Evolutionary conservation across 2,797 vertebrate genomes (phyloP).

Genomic region (Masticophis lateralis): DNA sequence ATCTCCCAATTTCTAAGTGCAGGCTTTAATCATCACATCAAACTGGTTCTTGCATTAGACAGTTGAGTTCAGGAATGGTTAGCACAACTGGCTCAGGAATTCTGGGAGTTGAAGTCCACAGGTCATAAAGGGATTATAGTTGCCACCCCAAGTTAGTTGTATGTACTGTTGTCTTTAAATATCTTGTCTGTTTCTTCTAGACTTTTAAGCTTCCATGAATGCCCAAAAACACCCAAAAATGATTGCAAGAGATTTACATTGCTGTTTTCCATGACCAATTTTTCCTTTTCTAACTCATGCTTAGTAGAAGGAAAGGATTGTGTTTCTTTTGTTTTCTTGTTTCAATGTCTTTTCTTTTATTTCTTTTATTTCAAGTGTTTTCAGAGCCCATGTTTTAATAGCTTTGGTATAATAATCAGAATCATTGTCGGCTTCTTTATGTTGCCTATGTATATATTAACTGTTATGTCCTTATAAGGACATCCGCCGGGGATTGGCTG

Average conservation of each 20-base stretch:
- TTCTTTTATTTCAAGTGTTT: neutral
- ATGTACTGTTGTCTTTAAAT: neutral
- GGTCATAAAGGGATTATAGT: neutral
- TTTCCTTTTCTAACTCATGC: neutral
- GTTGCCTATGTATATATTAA: neutral
- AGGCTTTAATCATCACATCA: neutral
- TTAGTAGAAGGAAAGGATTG: neutral
- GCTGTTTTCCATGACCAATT: neutral
- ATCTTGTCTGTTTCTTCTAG: neutral
- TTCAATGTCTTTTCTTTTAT: neutral
- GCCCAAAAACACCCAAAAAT: neutral
- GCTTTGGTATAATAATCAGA: neutral
- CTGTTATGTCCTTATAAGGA: no score
- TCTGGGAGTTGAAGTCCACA: neutral
- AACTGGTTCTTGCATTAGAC: neutral
- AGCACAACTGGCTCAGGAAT: neutral
- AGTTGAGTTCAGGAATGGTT: neutral
- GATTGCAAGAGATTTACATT: neutral
- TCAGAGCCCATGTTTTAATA: neutral
- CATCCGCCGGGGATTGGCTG: no score
- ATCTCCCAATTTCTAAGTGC: neutral
- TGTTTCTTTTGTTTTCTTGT: neutral
- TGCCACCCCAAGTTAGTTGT: neutral
- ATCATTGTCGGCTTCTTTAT: neutral
- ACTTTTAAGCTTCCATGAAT: neutral